Evolutionary conservation across 2,113 vertebrate genomes (phyloP), one percentile per base, ranked within the genome.

Genomic region (Plestiodon gilberti): DNA sequence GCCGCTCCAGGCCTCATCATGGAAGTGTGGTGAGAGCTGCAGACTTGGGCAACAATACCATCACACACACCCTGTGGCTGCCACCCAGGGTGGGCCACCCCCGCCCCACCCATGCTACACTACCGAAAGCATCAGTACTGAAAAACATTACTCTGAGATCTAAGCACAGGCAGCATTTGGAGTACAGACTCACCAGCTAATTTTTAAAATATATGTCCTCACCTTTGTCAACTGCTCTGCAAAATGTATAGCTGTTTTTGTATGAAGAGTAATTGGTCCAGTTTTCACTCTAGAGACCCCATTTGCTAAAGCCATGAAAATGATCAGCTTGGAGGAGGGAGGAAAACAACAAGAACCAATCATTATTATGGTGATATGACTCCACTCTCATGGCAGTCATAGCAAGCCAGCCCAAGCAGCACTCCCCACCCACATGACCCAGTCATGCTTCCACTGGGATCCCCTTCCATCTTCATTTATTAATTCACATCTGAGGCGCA

Each of bases 251-350:
- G 99, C 99, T 0, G 99, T 99, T 94, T 98, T 97, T 0, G 98
- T 99, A 94, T 99, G 99, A 78, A 99, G 97, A 1, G 99, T 99
- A 89, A 99, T 94, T 0, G 98, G 97, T 69, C 99, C 98, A 4
- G 97, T 98, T 91, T 97, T 97, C 83, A 99, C 97, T 94, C 96
- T 96, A 88, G 99, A 99, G 18, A 96, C 95, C 22, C 99, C 99
- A 77, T 97, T 98, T 9, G 99, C 99, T 93, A 99, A 85, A 0
- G 98, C 99, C 99, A 99, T 99, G 94, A 99, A 99, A 95, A 99
- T 95, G 88, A 99, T 99, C 70, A 99, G 94, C 99, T 99, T 92
- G 88, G 35, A 92, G 88, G 48, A 9, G 59, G 35, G 35, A 43
- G 4, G 28, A 35, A 35, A 84, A 30, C 2, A 38, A 78, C 3